Evolutionary conservation across 2,797 vertebrate species (phyloP).

Genomic region (Crenichthys baileyi): DNA sequence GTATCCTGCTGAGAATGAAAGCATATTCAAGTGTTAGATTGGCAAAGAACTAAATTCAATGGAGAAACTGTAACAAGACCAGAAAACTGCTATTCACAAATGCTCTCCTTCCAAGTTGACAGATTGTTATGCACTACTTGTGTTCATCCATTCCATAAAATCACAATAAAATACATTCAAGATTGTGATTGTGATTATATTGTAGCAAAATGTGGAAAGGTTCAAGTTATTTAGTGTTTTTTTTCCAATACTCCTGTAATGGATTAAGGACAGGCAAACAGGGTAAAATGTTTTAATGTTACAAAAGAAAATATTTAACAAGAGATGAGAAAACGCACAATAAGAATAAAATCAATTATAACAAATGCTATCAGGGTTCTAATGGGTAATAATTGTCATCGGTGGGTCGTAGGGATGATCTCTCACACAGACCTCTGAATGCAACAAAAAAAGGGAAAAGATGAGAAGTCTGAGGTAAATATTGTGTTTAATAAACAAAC

Average conservation of each 20-base stretch:
- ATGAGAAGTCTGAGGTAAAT: slow-evolving; percentile 88
- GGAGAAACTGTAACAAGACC: not conserved
- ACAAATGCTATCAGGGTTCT: slow-evolving; percentile 3
- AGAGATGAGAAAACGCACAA: not conserved
- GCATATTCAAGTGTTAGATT: not conserved
- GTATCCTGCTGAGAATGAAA: not conserved
- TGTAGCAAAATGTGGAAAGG: not conserved
- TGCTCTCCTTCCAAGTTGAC: not conserved
- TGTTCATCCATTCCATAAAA: not conserved
- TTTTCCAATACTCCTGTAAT: not conserved
- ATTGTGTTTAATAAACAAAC: slow-evolving; percentile 98
- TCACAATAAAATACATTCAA: not conserved
- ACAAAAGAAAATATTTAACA: slow-evolving; percentile 2
- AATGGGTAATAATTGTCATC: not conserved
- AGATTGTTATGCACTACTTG: not conserved
- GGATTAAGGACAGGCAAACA: not conserved
- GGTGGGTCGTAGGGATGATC: not conserved
- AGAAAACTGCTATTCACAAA: not conserved
- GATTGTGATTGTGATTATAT: not conserved
- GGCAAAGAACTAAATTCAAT: not conserved
- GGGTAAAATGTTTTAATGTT: slow-evolving; percentile 6
- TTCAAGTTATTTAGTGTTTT: not conserved
- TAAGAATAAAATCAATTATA: not conserved
- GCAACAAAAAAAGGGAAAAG: slow-evolving; percentile 52
- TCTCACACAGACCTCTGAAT: slow-evolving; percentile 7